These are phyloP conservation scores for Henricia sp. DNA, from an alignment of 53 echinoderm and acorn worm genomes.

Conservation along the genomic window DNA sequence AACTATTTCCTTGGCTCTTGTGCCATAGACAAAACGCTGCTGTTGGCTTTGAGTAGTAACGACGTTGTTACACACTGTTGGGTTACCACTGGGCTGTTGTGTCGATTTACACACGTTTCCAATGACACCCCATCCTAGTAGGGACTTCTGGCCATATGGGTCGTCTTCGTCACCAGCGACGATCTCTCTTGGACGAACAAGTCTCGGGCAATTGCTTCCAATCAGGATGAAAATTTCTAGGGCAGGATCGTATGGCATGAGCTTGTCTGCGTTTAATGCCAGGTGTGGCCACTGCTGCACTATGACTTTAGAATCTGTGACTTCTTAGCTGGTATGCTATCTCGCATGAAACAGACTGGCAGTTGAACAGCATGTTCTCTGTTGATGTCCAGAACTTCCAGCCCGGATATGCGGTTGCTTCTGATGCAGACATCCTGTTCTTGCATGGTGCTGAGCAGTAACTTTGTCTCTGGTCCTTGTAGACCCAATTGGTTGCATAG, in stretches of 20 bases:
- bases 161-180: slow-evolving; percentile 47
- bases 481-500: slow-evolving; percentile 19
- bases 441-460: slow-evolving; percentile 60
- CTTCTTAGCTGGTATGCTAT: slow-evolving; percentile 32
- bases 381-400: slow-evolving; percentile 43
- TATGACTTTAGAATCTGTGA: slow-evolving; percentile 68
- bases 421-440: slow-evolving; percentile 19
- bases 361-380: slow-evolving; percentile 41
- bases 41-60: not conserved
- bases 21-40: slow-evolving; percentile 7
- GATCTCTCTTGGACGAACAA: slow-evolving; percentile 37
- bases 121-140: slow-evolving; percentile 54
- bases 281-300: slow-evolving; percentile 47
- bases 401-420: slow-evolving; percentile 35
- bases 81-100: not conserved
- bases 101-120: not conserved
- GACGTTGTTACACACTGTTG: not conserved
- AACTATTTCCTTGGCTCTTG: slow-evolving; percentile 29
- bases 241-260: slow-evolving; percentile 1
- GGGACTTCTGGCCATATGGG: slow-evolving; percentile 23
- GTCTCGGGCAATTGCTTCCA: slow-evolving; percentile 54
- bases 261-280: not conserved
- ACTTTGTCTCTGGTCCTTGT: slow-evolving; percentile 27
- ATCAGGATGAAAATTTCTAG: slow-evolving; percentile 42
- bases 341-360: slow-evolving; percentile 45